These are phyloP conservation scores for Babyrousa celebensis DNA, from an alignment of 2,797 vertebrate genomes.

Conservation along the genomic window DNA sequence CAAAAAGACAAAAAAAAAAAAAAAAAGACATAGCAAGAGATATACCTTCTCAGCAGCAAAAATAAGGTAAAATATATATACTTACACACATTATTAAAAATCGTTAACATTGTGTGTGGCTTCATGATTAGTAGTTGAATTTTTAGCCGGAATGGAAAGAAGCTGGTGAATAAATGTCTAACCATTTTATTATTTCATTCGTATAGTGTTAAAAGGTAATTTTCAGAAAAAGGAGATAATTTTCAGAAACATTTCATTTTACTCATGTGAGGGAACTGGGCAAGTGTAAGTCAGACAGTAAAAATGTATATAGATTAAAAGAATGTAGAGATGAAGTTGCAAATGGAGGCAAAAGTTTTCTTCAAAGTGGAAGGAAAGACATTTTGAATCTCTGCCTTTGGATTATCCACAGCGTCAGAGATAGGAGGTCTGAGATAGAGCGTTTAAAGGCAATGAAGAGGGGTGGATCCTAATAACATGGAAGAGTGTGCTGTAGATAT, in stretches of 20 bases:
- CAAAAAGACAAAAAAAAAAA: too few relatives aligned
- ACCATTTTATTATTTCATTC: constrained; percentile 35
- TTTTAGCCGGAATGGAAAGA: constrained; percentile 22
- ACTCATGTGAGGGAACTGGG: background rate
- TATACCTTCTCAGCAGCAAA: too few relatives aligned
- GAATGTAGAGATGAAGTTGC: constrained; percentile 51
- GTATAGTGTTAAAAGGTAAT: constrained; percentile 46
- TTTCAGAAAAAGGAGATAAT: constrained; percentile 60
- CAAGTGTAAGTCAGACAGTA: background rate
- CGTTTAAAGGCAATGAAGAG: background rate
- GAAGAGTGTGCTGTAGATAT: background rate
- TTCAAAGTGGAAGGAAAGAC: background rate
- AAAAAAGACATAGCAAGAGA: too few relatives aligned
- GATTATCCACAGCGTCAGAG: background rate
- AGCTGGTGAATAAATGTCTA: constrained; percentile 19
- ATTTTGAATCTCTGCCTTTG: constrained; percentile 29
- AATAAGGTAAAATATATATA: too few relatives aligned
- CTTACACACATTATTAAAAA: background rate
- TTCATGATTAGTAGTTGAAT: constrained; percentile 35
- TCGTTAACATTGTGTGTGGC: background rate
- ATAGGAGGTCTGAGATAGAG: background rate
- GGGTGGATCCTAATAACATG: background rate
- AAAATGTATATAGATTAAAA: constrained; percentile 17
- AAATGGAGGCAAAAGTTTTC: constrained; percentile 26
- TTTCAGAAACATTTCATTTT: constrained; percentile 63